Percentiles rank a stretch among this genome's conserved stretches.
Evolutionary conservation across 2,888 invertebrate genomes (phyloP).

Genomic region (Nemotelus pantherinus): DNA sequence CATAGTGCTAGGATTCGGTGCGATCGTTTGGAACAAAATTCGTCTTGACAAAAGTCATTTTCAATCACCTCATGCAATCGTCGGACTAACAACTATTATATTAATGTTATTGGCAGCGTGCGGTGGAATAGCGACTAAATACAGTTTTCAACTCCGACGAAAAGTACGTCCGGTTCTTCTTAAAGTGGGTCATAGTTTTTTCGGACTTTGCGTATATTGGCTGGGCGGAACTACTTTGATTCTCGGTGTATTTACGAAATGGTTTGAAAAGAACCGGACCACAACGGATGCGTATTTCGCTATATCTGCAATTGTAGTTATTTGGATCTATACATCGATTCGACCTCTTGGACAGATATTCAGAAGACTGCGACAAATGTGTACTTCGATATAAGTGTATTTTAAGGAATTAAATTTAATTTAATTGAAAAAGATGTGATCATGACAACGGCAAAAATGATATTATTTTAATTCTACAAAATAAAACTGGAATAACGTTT

Average conservation of each 20-base stretch:
- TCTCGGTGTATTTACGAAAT: constrained; percentile 30
- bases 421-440: not conserved
- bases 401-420: not conserved
- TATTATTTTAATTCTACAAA: not conserved
- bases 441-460: not conserved
- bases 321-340: constrained; percentile 15
- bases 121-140: constrained; percentile 31
- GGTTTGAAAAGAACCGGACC: constrained; percentile 29
- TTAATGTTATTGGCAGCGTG: constrained; percentile 14
- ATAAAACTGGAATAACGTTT: not conserved
- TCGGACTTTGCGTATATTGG: constrained; percentile 11
- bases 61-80: constrained; percentile 37
- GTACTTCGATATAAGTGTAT: constrained; percentile 29
- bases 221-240: constrained; percentile 24
- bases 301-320: constrained; percentile 11
- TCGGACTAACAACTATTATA: constrained; percentile 39
- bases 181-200: constrained; percentile 20
- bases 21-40: constrained; percentile 38
- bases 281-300: constrained; percentile 5
- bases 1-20: constrained; percentile 20
- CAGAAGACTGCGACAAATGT: constrained; percentile 29
- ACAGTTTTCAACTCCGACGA: constrained; percentile 35
- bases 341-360: constrained; percentile 12
- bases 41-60: constrained; percentile 28
- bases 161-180: constrained; percentile 30